A percentile compares a stretch with the other conserved stretches of the same genome.
Evolutionary conservation across 2,113 vertebrate genomes (phyloP).

Genomic region (Protobothrops flavoviridis): DNA sequence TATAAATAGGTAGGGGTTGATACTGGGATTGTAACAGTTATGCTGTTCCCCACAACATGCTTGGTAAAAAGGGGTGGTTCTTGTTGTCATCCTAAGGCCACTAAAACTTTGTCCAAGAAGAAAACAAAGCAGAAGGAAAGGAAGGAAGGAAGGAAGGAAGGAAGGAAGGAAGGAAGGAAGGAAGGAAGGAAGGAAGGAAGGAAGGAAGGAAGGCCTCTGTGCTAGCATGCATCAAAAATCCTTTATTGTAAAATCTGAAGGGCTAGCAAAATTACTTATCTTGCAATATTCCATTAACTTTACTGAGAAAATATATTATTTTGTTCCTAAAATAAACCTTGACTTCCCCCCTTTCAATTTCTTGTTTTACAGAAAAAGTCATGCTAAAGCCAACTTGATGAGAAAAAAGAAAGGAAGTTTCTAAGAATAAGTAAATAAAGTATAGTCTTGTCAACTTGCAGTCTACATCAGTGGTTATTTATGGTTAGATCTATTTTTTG

Average conservation of each 20-base stretch:
- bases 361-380: not conserved
- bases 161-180: not conserved
- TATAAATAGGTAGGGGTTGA: not conserved
- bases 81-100: not conserved
- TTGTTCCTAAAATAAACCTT: not conserved
- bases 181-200: not conserved
- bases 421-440: constrained; percentile 26
- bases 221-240: not conserved
- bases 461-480: constrained; percentile 7
- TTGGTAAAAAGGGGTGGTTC: not conserved
- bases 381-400: constrained; percentile 4
- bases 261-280: not conserved
- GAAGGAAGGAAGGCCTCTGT: not conserved
- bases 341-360: not conserved
- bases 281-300: not conserved
- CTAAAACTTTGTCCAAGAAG: not conserved
- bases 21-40: not conserved
- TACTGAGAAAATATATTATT: not conserved
- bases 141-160: not conserved
- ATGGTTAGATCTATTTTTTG: constrained; percentile 41
- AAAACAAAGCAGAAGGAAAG: not conserved
- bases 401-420: constrained; percentile 17
- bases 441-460: constrained; percentile 15
- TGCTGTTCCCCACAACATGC: not conserved
- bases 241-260: not conserved